These are phyloP conservation scores for Prolemur simus DNA, from an alignment of 2,113 vertebrate genomes.

Conservation along the genomic window DNA sequence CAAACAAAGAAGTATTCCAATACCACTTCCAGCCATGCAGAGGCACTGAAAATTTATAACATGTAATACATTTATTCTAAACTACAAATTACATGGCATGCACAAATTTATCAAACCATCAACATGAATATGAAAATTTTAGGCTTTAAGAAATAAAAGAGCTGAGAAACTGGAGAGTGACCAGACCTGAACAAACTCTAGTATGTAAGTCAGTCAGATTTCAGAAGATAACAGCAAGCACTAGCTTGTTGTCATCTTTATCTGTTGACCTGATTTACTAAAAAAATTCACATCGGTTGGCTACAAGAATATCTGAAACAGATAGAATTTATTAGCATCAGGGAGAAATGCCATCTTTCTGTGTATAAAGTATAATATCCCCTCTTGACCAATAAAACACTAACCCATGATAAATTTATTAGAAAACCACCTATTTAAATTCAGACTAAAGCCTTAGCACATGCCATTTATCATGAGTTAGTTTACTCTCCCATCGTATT, in stretches of 20 bases:
- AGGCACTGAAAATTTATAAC: background rate
- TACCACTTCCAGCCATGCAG: background rate
- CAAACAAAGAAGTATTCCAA: background rate
- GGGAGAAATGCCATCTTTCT: slow-evolving; percentile 54
- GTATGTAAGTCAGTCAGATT: background rate
- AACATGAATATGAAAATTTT: background rate
- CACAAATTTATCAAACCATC: background rate
- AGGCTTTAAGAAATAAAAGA: background rate
- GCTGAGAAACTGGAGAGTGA: background rate
- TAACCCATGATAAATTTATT: slow-evolving; percentile 67
- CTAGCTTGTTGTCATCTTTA: background rate
- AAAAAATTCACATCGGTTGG: slow-evolving; percentile 19
- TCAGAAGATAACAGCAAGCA: background rate
- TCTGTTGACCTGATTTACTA: slow-evolving; percentile 31
- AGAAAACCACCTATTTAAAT: slow-evolving; percentile 66
- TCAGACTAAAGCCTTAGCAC: slow-evolving; percentile 42
- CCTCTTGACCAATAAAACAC: slow-evolving; percentile 72
- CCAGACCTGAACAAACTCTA: background rate
- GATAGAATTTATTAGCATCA: slow-evolving; percentile 68
- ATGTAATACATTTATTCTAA: background rate
- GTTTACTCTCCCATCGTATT: slow-evolving; percentile 59
- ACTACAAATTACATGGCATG: background rate
- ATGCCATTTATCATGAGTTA: slow-evolving; percentile 60
- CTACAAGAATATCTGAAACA: slow-evolving; percentile 54
- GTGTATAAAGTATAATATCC: slow-evolving; percentile 59